These are phyloP conservation scores for Knipowitschia caucasica DNA, from an alignment of 2,797 vertebrate genomes.

Conservation along the genomic window DNA sequence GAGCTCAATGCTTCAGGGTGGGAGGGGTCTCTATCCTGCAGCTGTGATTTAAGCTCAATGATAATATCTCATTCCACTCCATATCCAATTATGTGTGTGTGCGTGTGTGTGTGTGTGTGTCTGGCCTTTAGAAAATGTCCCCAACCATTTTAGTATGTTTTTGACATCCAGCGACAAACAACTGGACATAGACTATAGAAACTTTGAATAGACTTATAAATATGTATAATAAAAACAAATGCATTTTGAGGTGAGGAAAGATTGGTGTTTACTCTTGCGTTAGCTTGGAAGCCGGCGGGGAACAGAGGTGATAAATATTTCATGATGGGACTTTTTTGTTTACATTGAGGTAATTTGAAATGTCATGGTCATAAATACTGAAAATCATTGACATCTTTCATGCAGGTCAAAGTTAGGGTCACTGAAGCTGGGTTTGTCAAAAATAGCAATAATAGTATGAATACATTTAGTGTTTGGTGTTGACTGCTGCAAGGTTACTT, in stretches of 20 bases:
- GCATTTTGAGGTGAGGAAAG: not conserved
- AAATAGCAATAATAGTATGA: no score
- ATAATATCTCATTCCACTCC: conserved; percentile 31
- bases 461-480: no score
- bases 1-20: conserved; percentile 19
- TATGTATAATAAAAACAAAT: not conserved
- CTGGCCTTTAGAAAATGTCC: conserved; percentile 19
- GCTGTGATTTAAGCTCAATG: conserved; percentile 27
- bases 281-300: not conserved
- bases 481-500: no score
- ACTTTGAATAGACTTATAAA: not conserved
- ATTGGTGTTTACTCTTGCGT: not conserved
- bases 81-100: conserved; percentile 22
- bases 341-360: not conserved
- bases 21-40: conserved; percentile 27
- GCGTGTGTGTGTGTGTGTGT: not conserved
- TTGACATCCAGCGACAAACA: conserved; percentile 4
- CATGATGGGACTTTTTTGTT: not conserved
- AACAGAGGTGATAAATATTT: not conserved
- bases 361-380: no score
- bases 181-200: not conserved
- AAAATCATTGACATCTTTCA: no score
- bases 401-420: no score
- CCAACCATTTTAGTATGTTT: not conserved
- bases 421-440: no score